Evolutionary conservation across 1,140 invertebrate genomes (phyloP).

Genomic region (Matsumurasca onukii): DNA sequence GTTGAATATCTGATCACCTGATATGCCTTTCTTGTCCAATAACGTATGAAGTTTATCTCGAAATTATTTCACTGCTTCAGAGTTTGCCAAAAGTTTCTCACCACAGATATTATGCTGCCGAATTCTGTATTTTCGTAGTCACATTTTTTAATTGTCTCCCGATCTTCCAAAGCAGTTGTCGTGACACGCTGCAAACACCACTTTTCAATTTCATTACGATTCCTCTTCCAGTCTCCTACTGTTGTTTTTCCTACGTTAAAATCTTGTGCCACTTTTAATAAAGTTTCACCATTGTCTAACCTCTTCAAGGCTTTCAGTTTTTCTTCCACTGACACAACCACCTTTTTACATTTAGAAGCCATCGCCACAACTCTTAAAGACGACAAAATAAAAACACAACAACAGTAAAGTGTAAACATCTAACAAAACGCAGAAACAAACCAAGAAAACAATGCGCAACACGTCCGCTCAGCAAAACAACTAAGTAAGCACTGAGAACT

Average conservation of each 20-base stretch:
- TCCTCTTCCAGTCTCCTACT: slow-evolving; percentile 35
- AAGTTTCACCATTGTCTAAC: too few relatives aligned
- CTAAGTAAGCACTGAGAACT: slow-evolving; percentile 5
- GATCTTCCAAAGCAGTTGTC: slow-evolving; percentile 27
- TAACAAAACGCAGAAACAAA: background rate
- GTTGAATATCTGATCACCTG: too few relatives aligned
- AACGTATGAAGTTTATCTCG: too few relatives aligned
- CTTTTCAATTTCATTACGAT: slow-evolving; percentile 26
- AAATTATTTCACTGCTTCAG: slow-evolving; percentile 5
- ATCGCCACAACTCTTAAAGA: too few relatives aligned
- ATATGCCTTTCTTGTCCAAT: too few relatives aligned
- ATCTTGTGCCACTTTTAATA: slow-evolving; percentile 29
- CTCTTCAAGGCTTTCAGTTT: too few relatives aligned
- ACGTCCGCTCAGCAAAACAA: background rate
- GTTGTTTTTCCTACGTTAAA: slow-evolving; percentile 32
- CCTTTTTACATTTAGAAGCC: too few relatives aligned
- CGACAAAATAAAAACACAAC: too few relatives aligned
- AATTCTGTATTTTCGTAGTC: slow-evolving; percentile 33
- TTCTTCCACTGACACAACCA: too few relatives aligned
- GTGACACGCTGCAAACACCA: slow-evolving; percentile 7
- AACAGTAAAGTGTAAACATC: background rate
- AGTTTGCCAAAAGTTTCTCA: slow-evolving; percentile 33
- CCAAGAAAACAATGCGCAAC: background rate
- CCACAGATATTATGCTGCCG: slow-evolving; percentile 31
- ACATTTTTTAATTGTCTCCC: slow-evolving; percentile 30